Evolutionary conservation across 2,888 invertebrate genomes (phyloP), one percentile per base, ranked within the genome.

Genomic region (Resseliella maxima): DNA sequence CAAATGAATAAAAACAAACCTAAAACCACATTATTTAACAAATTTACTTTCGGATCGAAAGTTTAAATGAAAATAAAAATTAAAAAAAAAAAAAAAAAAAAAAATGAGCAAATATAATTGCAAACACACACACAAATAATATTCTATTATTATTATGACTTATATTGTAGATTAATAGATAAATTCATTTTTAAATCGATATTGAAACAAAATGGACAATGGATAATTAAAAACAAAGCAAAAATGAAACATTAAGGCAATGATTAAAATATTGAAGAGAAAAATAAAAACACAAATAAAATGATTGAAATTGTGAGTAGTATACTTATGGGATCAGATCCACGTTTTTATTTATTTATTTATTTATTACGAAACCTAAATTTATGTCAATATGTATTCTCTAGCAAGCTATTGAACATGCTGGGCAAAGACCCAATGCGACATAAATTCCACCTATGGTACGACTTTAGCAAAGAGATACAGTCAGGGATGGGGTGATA

Each of bases 121-220:
- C 31, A 72, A 3, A 72, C 31, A 72, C 72, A 27, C 72, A 72
- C 31, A 72, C 72, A 72, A 72, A 72, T 35, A 72, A 72, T 72
- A 72, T 72, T 72, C 72, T 72, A 72, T 59, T 72, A 72, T 72
- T 72, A 72, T 72, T 72, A 72, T 72, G 8, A 72, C 72, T 72
- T 31, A 72, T 31, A 72, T 72, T 72, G 31, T 72, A 72, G 72
- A 72, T 72, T 72, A 5, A 59, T 59, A 59, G 59, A 59, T 59
- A 72, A 72, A 72, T 72, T 72, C 72, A 72, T 72, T 72, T 72
- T 72, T 72, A 72, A 72, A 72, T 72, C 72, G 72, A 72, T 72
- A 72, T 35, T 72, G 72, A 72, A 72, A 31, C 2, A 15, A 31
- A 72, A 31, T 24, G 6, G 24, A 8, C 5, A 50, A 50, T 50